Percentiles rank a stretch among this genome's conserved stretches.
Evolutionary conservation across 2,797 vertebrate genomes (phyloP).

Genomic region (Anas georgica): DNA sequence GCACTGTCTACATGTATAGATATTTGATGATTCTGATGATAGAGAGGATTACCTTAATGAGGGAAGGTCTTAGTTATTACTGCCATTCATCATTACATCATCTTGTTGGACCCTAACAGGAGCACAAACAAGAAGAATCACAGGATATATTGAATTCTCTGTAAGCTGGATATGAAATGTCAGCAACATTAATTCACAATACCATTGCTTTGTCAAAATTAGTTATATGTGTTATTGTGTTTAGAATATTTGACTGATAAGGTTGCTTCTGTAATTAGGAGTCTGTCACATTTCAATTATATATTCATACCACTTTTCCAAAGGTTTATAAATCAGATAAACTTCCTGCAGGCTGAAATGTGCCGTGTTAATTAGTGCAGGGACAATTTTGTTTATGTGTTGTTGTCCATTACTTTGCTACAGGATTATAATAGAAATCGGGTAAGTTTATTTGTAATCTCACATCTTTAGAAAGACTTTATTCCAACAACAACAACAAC

Average conservation of each 20-base stretch:
- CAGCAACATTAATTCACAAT: constrained; percentile 15
- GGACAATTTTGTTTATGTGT: not conserved
- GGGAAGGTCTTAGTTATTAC: not conserved
- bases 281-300: constrained; percentile 36
- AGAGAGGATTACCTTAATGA: not conserved
- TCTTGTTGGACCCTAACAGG: not conserved
- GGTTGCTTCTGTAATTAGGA: constrained; percentile 29
- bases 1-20: not conserved
- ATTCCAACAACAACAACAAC: not conserved
- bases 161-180: not conserved
- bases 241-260: constrained; percentile 25
- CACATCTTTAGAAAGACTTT: not conserved
- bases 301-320: constrained; percentile 1
- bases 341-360: not conserved
- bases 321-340: constrained; percentile 19
- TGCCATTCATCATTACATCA: not conserved
- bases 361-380: not conserved
- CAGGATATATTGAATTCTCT: not conserved
- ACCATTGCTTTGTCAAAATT: constrained; percentile 18
- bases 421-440: not conserved
- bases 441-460: not conserved
- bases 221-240: not conserved
- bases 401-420: not conserved
- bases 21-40: not conserved
- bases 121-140: not conserved